A percentile compares a stretch with the other conserved stretches of the same genome.
Evolutionary conservation across 1,140 invertebrate genomes (phyloP).

Genomic region (Drosophila suzukii): DNA sequence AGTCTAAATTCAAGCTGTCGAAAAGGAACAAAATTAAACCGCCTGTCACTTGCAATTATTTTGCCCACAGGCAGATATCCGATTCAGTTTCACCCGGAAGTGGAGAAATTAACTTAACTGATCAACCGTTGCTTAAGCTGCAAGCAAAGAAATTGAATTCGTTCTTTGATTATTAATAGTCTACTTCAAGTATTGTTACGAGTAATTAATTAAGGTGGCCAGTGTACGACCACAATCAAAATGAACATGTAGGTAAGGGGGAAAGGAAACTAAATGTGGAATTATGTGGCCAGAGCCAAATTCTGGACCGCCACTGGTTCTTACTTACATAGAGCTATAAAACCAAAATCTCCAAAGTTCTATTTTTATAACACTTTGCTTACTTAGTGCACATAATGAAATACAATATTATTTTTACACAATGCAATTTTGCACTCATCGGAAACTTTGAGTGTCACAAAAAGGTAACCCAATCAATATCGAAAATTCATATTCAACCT

Average conservation of each 20-base stretch:
- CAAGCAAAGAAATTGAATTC: constrained; percentile 21
- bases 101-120: constrained; percentile 53
- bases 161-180: constrained; percentile 65
- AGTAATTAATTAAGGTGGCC: constrained; percentile 52
- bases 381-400: neutral
- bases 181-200: neutral
- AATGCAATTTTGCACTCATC: constrained; percentile 34
- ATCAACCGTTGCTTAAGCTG: constrained; percentile 41
- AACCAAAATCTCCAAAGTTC: neutral
- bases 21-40: constrained; percentile 80
- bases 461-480: constrained; percentile 42
- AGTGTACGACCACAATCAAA: neutral
- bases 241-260: too few species aligned
- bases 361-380: neutral
- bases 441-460: constrained; percentile 44
- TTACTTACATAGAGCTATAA: neutral
- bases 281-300: too few species aligned
- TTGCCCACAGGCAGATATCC: constrained; percentile 51
- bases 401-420: neutral
- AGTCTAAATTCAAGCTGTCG: constrained; percentile 62
- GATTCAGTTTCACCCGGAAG: constrained; percentile 46
- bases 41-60: constrained; percentile 81
- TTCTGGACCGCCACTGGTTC: too few species aligned
- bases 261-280: too few species aligned
- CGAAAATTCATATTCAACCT: constrained; percentile 35